Conservation (phyloP, 2,888 invertebrate genomes). For the Caenorhabditis sp. region DNA sequence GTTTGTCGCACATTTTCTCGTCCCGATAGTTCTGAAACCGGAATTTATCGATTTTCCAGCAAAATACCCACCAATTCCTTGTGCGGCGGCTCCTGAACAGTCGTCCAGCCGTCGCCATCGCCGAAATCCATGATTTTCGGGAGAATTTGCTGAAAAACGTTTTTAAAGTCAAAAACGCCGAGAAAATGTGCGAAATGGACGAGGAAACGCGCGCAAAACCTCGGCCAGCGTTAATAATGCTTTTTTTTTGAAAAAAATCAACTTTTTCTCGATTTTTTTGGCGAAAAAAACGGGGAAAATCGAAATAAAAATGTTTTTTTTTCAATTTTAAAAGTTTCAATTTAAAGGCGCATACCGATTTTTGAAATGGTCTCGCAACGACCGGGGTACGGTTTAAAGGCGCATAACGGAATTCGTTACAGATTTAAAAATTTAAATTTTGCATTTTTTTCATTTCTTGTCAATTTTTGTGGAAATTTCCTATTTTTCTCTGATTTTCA, state of each 20-base stretch:
- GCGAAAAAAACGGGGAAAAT: neutral
- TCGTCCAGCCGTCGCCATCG: conserved; percentile 30
- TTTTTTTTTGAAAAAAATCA: neutral
- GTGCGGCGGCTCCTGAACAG: conserved; percentile 12
- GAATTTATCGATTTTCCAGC: too few relatives aligned
- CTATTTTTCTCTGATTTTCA: neutral
- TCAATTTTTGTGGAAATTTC: neutral
- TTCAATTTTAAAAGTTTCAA: neutral
- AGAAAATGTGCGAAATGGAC: neutral
- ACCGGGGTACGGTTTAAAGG: neutral
- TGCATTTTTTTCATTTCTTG: too few relatives aligned
- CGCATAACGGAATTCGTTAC: neutral
- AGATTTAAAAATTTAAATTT: too few relatives aligned
- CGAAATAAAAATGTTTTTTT: too few relatives aligned
- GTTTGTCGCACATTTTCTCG: too few relatives aligned
- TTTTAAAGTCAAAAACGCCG: neutral
- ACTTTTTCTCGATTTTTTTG: neutral
- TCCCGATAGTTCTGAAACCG: too few relatives aligned
- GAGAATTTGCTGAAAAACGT: neutral
- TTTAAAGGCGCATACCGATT: neutral
- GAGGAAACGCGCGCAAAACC: neutral
- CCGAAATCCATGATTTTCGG: conserved; percentile 29
- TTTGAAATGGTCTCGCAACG: neutral
- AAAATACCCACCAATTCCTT: conserved; percentile 10
- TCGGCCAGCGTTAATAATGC: neutral